Percentiles rank a stretch among this genome's conserved stretches.
Conservation (phyloP, 2,797 vertebrate species). For the Danio albolineatus region DNA sequence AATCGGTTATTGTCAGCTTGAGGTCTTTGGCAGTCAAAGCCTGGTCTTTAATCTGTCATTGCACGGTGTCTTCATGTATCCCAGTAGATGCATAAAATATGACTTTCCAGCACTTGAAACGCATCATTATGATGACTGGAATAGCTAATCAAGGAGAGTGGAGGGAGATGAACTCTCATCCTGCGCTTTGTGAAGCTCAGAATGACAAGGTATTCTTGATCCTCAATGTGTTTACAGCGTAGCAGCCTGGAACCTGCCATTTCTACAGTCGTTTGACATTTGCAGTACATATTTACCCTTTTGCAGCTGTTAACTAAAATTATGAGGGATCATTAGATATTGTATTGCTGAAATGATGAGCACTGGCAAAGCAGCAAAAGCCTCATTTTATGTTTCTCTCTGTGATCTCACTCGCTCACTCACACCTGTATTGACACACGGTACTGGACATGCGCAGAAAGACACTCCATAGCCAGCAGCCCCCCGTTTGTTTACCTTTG, state of each 20-base stretch:
- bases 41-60: background rate
- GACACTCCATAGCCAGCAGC: conserved; percentile 37
- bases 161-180: background rate
- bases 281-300: conserved; percentile 5
- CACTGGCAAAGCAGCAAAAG: background rate
- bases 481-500: conserved; percentile 62
- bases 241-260: conserved; percentile 18
- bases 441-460: conserved; percentile 54
- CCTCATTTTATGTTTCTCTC: conserved; percentile 31
- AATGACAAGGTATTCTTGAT: conserved; percentile 5
- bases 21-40: background rate
- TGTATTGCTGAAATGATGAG: background rate
- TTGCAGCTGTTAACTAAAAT: conserved; percentile 13
- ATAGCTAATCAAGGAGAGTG: conserved; percentile 8
- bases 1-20: background rate
- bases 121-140: conserved; percentile 16
- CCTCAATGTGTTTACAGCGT: background rate
- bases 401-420: conserved; percentile 42
- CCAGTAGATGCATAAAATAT: conserved; percentile 4
- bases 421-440: conserved; percentile 78
- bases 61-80: background rate
- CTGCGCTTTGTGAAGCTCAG: background rate
- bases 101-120: background rate
- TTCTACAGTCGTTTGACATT: background rate
- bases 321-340: conserved; percentile 7